Evolutionary conservation across 1,140 invertebrate genomes (phyloP).

Genomic region (Drosophila teissieri): DNA sequence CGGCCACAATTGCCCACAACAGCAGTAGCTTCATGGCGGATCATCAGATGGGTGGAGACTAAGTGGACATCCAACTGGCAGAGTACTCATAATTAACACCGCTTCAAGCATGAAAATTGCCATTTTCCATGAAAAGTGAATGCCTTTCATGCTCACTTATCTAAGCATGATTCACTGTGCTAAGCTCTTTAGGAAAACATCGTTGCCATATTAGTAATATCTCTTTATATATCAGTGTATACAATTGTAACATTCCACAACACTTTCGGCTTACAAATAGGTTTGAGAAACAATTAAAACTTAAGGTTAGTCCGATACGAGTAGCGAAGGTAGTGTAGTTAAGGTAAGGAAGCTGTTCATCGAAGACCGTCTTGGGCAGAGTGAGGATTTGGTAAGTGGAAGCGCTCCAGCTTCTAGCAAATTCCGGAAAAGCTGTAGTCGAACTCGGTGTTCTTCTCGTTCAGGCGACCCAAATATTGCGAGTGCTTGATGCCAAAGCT

Average conservation of each 20-base stretch:
- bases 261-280: constrained; percentile 61
- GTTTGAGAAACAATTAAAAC: constrained; percentile 62
- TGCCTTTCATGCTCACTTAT: too few relatives aligned
- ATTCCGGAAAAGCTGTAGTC: constrained; percentile 80
- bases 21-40: neutral
- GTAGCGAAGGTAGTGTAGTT: constrained; percentile 49
- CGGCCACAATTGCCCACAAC: neutral
- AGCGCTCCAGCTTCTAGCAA: constrained; percentile 27
- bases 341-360: constrained; percentile 52
- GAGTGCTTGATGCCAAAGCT: constrained; percentile 96
- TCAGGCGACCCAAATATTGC: constrained; percentile 89
- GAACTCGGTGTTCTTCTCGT: constrained; percentile 66
- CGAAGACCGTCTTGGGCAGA: constrained; percentile 66
- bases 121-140: neutral
- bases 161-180: too few relatives aligned
- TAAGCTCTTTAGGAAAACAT: too few relatives aligned
- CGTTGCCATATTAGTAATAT: constrained; percentile 38
- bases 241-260: constrained; percentile 72
- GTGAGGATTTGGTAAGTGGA: constrained; percentile 14
- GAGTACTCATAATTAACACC: neutral
- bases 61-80: neutral
- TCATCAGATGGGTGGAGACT: neutral
- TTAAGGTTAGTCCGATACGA: constrained; percentile 60
- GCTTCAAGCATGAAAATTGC: neutral
- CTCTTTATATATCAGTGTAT: constrained; percentile 38